These are phyloP conservation scores for Doryteuthis pealeii DNA, from an alignment of 1,140 invertebrate species.

Conservation along the genomic window DNA sequence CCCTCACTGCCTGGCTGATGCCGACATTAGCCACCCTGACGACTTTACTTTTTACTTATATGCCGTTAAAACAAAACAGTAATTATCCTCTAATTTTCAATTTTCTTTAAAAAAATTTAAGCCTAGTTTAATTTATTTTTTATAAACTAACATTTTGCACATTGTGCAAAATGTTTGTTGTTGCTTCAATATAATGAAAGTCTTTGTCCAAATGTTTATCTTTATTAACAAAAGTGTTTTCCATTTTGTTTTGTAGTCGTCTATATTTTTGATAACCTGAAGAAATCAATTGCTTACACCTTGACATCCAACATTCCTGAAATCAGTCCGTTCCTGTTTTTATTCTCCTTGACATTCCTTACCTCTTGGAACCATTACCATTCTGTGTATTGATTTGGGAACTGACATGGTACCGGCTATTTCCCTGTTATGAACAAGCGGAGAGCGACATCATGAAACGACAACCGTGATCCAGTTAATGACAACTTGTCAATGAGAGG, in stretches of 20 bases:
- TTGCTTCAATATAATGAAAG: no score
- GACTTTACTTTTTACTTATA: no score
- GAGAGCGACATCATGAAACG: slow-evolving; percentile 99
- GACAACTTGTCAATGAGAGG: slow-evolving; percentile 94
- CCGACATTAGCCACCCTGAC: no score
- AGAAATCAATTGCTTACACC: slow-evolving; percentile 99
- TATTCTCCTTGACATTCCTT: slow-evolving; percentile 96
- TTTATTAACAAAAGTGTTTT: no score
- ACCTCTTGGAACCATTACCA: slow-evolving; percentile 96
- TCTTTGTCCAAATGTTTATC: no score
- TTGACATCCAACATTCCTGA: slow-evolving; percentile 99
- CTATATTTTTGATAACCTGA: slow-evolving; percentile 99
- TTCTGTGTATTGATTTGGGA: slow-evolving; percentile 99
- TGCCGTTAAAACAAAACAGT: no score
- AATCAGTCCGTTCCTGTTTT: slow-evolving; percentile 97
- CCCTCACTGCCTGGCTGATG: no score
- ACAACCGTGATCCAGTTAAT: slow-evolving; percentile 87
- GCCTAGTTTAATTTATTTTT: no score
- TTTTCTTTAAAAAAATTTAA: no score
- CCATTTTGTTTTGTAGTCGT: slow-evolving; percentile 72
- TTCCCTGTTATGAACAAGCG: slow-evolving; percentile 91
- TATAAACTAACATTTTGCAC: no score
- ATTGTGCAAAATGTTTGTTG: no score
- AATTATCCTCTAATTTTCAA: no score
- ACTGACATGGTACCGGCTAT: slow-evolving; percentile 99